Base-by-base conservation (phyloP, 2,113 vertebrate species). In the Labeo rohita region DNA sequence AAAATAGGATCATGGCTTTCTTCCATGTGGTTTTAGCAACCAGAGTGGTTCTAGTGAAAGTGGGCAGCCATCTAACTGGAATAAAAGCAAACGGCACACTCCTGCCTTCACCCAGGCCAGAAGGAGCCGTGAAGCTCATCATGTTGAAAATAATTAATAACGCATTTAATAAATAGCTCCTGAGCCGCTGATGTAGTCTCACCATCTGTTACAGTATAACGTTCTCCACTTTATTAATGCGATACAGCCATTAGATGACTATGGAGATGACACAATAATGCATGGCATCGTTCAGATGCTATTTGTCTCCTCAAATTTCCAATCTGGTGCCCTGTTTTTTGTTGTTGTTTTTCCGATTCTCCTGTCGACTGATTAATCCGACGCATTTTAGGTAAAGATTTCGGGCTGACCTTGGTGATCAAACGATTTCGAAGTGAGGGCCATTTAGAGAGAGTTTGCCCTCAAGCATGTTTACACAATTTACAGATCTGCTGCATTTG, bases 91-190 rank as follows among this genome's bases (percentile, higher is more conserved):
- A 89, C 90, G 89, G 87, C 88, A 75, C 82, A 23, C 84, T 87
- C 52, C 43, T 84, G 79, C 84, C 66, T 76, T 80, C 79, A 92
- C 89, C 89, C 28, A 56, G 87, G 90, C 89, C 93, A 94, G 91
- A 93, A 92, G 91, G 92, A 91, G 92, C 90, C 89, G 87, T 90
- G 87, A 92, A 93, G 92, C 93, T 93, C 91, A 92, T 94, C 90
- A 91, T 94, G 93, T 93, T 93, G 89, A 94, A 95, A 94, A 94
- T 95, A 94, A 95, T 95, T 94, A 95, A 95, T 95, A 95, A 94
- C 92, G 83, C 92, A 93, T 95, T 95, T 94, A 95, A 95, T 95
- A 95, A 95, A 95, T 94, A 92, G 92, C 94, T 95, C 91, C 92
- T 93, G 94, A 93, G 93, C 93, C 91, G 80, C 90, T 88, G 61